These are phyloP conservation scores for Elegia similella DNA, from an alignment of 2,888 invertebrate species.

Conservation along the genomic window DNA sequence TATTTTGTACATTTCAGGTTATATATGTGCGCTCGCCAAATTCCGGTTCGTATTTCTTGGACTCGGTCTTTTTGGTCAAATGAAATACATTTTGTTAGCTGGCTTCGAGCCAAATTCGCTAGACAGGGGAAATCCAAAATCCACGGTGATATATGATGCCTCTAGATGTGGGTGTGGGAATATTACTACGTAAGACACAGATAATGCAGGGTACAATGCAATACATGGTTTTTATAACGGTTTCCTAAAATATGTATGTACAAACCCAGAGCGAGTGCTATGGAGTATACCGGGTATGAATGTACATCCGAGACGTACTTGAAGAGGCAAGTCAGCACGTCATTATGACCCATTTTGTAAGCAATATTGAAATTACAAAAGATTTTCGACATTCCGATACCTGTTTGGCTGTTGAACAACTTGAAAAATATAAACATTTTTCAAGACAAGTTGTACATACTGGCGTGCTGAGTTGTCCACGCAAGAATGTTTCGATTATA, in stretches of 20 bases:
- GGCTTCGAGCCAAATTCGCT: slow-evolving; percentile 2
- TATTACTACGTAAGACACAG: background rate
- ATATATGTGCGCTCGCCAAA: background rate
- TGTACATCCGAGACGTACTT: no score
- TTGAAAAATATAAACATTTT: no score
- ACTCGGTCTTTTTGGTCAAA: background rate
- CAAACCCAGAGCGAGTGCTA: background rate
- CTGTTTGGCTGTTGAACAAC: no score
- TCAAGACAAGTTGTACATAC: no score
- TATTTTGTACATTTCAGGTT: slow-evolving; percentile 12
- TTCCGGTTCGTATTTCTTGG: background rate
- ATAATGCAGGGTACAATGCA: slow-evolving; percentile 7
- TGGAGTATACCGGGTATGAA: no score
- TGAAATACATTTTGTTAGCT: background rate
- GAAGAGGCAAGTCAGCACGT: no score
- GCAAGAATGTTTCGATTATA: no score
- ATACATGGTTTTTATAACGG: background rate
- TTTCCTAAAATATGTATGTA: background rate
- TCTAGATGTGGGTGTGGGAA: background rate
- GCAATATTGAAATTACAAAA: no score
- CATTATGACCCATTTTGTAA: no score
- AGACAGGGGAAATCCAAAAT: background rate
- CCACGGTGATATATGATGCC: background rate
- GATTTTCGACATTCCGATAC: no score
- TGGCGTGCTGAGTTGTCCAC: background rate